These are phyloP conservation scores for Eupithecia vulgata DNA, from an alignment of 2,888 invertebrate species.

Conservation along the genomic window DNA sequence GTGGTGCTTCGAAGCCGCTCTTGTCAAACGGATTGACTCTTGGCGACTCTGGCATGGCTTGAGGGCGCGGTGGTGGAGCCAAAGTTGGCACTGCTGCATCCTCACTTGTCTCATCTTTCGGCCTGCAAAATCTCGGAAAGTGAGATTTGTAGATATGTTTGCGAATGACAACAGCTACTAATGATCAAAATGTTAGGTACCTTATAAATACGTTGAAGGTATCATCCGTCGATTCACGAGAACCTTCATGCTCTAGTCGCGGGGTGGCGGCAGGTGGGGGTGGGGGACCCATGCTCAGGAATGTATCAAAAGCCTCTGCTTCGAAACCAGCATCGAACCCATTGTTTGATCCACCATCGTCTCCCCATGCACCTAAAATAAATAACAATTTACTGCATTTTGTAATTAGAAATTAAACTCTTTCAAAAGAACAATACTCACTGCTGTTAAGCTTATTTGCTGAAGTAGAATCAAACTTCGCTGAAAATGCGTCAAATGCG, in stretches of 20 bases:
- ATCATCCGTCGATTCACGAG: constrained; percentile 91
- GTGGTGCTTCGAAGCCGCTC: constrained; percentile 73
- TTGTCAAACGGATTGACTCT: constrained; percentile 92
- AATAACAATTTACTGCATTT: not conserved
- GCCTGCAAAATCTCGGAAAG: constrained; percentile 64
- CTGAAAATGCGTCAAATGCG: constrained; percentile 93
- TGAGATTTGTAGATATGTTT: not conserved
- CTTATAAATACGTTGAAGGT: constrained; percentile 93
- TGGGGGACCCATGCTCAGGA: constrained; percentile 91
- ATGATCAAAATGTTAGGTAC: constrained; percentile 64
- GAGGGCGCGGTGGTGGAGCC: constrained; percentile 87
- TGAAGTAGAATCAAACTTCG: constrained; percentile 91
- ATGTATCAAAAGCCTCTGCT: constrained; percentile 91
- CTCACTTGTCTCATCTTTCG: constrained; percentile 72
- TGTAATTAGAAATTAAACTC: not conserved
- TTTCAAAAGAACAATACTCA: constrained; percentile 45
- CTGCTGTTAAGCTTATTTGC: constrained; percentile 66
- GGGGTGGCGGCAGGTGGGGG: constrained; percentile 87
- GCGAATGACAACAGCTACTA: not conserved
- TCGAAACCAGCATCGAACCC: constrained; percentile 87
- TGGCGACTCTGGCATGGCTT: constrained; percentile 81
- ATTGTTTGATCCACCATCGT: constrained; percentile 70
- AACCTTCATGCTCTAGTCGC: constrained; percentile 84
- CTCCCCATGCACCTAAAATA: constrained; percentile 70
- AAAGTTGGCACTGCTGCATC: constrained; percentile 85